phyloP scores from a whole-genome alignment of 2,888 invertebrate genomes.

The Heteromyza rotundicornis region DNA sequence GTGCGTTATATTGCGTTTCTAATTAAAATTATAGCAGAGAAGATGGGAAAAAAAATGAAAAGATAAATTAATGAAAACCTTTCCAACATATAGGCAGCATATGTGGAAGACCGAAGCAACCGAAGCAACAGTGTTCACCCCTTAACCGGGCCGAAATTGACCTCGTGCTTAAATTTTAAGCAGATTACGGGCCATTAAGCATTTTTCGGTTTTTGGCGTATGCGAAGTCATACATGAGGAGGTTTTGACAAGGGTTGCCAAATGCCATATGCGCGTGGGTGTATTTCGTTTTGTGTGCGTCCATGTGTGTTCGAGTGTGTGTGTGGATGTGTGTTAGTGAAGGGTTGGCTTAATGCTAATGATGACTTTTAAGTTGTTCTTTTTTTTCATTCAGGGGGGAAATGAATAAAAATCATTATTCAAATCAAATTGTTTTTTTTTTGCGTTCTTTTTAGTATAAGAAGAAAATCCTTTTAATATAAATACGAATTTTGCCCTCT shows the following conservation, averaged over 20 bases:
- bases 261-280: slow-evolving; percentile 24
- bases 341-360: slow-evolving; percentile 41
- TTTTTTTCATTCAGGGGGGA: slow-evolving; percentile 11
- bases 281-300: neutral
- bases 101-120: too few species aligned
- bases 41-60: neutral
- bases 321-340: slow-evolving; percentile 28
- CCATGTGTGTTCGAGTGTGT: slow-evolving; percentile 27
- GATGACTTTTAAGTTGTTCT: slow-evolving; percentile 55
- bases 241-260: slow-evolving; percentile 56
- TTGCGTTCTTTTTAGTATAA: too few species aligned
- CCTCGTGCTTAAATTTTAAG: slow-evolving; percentile 54
- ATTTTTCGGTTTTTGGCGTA: slow-evolving; percentile 44
- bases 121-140: too few species aligned
- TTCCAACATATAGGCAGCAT: neutral
- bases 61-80: neutral
- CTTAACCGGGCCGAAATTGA: slow-evolving; percentile 41
- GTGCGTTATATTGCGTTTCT: neutral
- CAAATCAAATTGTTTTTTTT: too few species aligned
- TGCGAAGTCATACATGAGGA: slow-evolving; percentile 50
- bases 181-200: slow-evolving; percentile 56
- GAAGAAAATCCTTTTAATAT: too few species aligned
- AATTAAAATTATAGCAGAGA: neutral
- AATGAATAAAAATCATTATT: too few species aligned
- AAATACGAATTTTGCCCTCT: too few species aligned